Evolutionary conservation across 2,888 invertebrate genomes (phyloP).

Genomic region (Halocaridina rubra): DNA sequence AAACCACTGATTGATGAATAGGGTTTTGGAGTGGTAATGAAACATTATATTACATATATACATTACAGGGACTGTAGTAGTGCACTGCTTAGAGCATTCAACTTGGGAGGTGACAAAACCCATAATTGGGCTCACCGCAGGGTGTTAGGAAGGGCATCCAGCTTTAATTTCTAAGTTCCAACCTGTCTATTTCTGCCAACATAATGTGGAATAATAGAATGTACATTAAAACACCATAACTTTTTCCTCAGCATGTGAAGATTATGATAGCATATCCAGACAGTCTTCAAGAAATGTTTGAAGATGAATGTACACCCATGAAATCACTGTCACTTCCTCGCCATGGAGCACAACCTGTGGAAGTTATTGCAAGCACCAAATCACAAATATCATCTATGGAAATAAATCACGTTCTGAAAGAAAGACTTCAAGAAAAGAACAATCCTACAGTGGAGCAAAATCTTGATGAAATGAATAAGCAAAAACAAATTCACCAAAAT

Average conservation of each 20-base stretch:
- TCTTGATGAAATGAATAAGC: background rate
- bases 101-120: too few relatives aligned
- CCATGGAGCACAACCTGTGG: background rate
- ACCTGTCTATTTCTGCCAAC: too few relatives aligned
- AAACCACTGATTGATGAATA: too few relatives aligned
- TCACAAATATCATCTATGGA: background rate
- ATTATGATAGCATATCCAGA: constrained; percentile 1
- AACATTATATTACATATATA: too few relatives aligned
- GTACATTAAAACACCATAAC: background rate
- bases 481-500: background rate
- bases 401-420: background rate
- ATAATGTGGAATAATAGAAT: too few relatives aligned
- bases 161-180: too few relatives aligned
- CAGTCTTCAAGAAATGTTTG: constrained; percentile 34
- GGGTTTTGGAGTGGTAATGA: too few relatives aligned
- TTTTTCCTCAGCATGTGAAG: background rate
- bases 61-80: too few relatives aligned
- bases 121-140: too few relatives aligned
- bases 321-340: background rate
- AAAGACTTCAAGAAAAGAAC: background rate
- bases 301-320: constrained; percentile 14
- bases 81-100: too few relatives aligned
- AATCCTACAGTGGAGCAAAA: background rate
- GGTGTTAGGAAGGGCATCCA: too few relatives aligned
- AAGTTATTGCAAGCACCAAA: background rate